A percentile compares a stretch with the other conserved stretches of the same genome.
Conservation (phyloP, 2,113 vertebrate species). For the Spea multiplicata region DNA sequence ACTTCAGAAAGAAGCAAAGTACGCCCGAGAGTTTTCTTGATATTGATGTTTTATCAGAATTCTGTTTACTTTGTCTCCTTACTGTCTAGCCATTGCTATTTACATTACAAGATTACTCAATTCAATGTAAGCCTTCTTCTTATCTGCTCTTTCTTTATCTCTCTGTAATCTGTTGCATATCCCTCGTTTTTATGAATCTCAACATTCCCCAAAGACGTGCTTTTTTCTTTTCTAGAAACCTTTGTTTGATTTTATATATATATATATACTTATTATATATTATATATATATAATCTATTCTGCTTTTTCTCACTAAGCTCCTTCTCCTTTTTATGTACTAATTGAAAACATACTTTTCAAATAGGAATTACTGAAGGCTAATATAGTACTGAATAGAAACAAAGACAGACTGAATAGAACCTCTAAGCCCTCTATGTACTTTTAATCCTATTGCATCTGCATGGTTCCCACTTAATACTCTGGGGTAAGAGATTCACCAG, state of each 20-base stretch:
- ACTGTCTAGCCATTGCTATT: conserved; percentile 38
- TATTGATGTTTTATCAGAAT: conserved; percentile 31
- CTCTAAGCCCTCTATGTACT: not conserved
- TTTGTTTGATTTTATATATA: conserved; percentile 18
- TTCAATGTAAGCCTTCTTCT: conserved; percentile 35
- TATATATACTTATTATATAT: conserved; percentile 26
- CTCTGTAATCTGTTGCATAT: conserved; percentile 44
- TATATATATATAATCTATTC: conserved; percentile 25
- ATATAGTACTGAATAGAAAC: conserved; percentile 33
- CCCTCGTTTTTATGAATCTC: conserved; percentile 38
- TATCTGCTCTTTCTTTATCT: conserved; percentile 40
- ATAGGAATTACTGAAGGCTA: conserved; percentile 20
- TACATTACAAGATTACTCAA: conserved; percentile 39
- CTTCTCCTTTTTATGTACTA: conserved; percentile 27
- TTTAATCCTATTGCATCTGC: conserved; percentile 30
- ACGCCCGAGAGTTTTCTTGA: conserved; percentile 17
- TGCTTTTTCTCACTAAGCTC: conserved; percentile 26
- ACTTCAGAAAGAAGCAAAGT: conserved; percentile 22
- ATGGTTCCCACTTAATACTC: conserved; percentile 17
- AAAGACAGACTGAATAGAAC: conserved; percentile 2
- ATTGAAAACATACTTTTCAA: conserved; percentile 40
- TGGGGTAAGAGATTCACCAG: not conserved
- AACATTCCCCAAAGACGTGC: conserved; percentile 23
- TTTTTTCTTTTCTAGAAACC: conserved; percentile 16
- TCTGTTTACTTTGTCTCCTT: conserved; percentile 40